These are phyloP conservation scores for cat (Felis catus) DNA, from an alignment of 2,113 vertebrate genomes.

Conservation along the genomic window DNA sequence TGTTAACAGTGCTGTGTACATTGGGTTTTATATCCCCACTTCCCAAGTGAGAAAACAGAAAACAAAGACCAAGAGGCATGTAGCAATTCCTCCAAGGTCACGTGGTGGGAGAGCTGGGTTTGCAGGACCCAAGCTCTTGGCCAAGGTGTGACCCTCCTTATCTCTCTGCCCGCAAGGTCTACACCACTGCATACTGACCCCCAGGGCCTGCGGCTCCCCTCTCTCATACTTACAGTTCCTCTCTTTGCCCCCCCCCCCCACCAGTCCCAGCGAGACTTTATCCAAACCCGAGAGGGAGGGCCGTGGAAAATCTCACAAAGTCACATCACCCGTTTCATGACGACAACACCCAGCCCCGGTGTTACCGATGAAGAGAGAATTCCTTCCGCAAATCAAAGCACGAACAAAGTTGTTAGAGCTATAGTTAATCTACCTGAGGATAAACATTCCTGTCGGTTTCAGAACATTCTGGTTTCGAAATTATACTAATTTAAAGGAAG, in stretches of 20 bases:
- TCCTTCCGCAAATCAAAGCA: not conserved
- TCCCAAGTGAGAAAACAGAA: not conserved
- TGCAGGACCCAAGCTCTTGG: not conserved
- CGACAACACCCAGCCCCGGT: not conserved
- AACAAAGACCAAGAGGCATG: not conserved
- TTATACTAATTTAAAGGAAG: not conserved
- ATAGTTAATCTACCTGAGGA: not conserved
- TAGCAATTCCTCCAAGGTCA: not conserved
- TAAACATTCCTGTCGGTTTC: not conserved
- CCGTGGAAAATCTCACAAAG: not conserved
- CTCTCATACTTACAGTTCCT: not conserved
- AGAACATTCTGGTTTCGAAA: not conserved
- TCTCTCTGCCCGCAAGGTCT: no score
- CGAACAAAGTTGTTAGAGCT: not conserved
- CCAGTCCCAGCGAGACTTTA: not conserved
- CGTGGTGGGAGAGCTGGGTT: fast-evolving
- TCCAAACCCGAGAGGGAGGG: not conserved
- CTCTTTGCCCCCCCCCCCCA: not conserved
- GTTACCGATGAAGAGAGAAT: not conserved
- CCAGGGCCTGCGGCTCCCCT: no score
- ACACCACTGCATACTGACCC: fast-evolving
- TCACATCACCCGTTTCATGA: not conserved
- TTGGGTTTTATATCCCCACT: not conserved
- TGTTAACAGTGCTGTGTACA: not conserved
- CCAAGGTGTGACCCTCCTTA: fast-evolving